phyloP scores from a whole-genome alignment of 2,113 vertebrate species.

The Albula glossodonta region DNA sequence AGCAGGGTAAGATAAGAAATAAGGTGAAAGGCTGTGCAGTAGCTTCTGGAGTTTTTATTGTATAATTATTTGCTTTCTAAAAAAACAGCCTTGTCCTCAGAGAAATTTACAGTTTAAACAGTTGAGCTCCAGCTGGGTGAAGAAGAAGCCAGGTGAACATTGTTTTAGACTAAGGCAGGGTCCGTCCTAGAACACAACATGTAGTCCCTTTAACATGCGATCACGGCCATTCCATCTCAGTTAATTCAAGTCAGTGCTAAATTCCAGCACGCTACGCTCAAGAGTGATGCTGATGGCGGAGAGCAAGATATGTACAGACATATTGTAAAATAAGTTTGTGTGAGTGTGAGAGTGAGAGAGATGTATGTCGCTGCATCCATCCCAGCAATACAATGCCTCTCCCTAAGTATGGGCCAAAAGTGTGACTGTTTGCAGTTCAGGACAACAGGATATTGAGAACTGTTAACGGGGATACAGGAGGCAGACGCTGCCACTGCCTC shows the following conservation, averaged over 20 bases:
- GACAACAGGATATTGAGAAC: constrained; percentile 54
- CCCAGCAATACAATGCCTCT: constrained; percentile 44
- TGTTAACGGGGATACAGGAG: constrained; percentile 8
- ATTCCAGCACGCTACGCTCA: no score
- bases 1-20: neutral
- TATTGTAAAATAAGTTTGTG: neutral
- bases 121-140: no score
- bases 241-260: no score
- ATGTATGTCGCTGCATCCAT: neutral
- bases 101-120: neutral
- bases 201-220: no score
- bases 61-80: neutral
- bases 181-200: no score
- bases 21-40: neutral
- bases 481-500: neutral
- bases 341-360: neutral
- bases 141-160: no score
- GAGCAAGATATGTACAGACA: no score
- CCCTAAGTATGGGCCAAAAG: constrained; percentile 38
- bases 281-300: no score
- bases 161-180: no score
- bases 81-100: neutral
- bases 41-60: neutral
- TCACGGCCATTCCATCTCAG: no score
- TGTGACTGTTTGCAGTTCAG: constrained; percentile 28